phyloP scores from a whole-genome alignment of 2,113 vertebrate genomes.

The Epinephelus lanceolatus region DNA sequence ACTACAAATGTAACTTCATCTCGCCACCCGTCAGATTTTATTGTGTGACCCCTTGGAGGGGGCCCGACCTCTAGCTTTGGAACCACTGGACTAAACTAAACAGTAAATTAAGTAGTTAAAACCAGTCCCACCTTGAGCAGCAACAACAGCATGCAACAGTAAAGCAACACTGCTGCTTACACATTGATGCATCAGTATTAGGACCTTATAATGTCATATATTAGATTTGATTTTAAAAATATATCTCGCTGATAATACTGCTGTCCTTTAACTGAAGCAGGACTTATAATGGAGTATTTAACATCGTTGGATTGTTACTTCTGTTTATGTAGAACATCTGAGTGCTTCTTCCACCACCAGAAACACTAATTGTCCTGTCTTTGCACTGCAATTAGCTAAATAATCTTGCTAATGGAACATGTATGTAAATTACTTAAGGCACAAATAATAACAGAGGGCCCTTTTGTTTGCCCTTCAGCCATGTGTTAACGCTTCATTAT shows the following conservation, averaged over 20 bases:
- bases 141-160: too few relatives aligned
- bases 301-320: not conserved
- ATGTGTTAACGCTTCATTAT: constrained; percentile 40
- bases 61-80: not conserved
- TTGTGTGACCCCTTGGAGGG: too few relatives aligned
- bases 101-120: not conserved
- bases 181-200: not conserved
- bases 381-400: constrained; percentile 10
- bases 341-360: not conserved
- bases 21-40: too few relatives aligned
- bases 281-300: not conserved
- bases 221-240: not conserved
- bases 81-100: not conserved
- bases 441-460: constrained; percentile 12
- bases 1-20: too few relatives aligned
- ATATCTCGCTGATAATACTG: not conserved
- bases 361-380: constrained; percentile 2
- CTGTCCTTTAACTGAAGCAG: not conserved
- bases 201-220: not conserved
- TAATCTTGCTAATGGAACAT: constrained; percentile 8
- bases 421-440: constrained; percentile 17
- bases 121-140: not conserved
- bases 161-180: not conserved
- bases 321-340: not conserved
- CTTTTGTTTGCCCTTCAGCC: constrained; percentile 36